Conservation (phyloP, 2,888 invertebrate species). For the Philonicus albiceps region DNA sequence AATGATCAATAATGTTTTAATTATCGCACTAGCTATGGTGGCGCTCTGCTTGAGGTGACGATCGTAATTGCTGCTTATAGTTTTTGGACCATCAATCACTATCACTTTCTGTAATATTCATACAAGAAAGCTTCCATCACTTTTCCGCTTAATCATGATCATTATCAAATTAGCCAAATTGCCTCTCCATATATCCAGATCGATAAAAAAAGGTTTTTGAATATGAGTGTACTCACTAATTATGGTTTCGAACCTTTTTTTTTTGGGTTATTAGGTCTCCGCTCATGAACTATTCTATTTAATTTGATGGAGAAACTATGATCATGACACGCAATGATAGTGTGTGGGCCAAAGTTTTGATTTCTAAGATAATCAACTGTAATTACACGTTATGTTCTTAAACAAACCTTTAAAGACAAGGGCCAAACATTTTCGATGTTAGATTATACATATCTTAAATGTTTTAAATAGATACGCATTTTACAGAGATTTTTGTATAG, state of each 20-base stretch:
- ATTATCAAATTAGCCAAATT: not conserved
- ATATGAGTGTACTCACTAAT: not conserved
- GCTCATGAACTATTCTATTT: not conserved
- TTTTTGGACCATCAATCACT: slow-evolving; percentile 1
- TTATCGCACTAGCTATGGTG: not conserved
- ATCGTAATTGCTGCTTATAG: not conserved
- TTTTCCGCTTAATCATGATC: not conserved
- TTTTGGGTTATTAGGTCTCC: not conserved
- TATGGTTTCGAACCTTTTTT: not conserved
- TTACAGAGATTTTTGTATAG: not conserved
- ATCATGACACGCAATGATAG: not conserved
- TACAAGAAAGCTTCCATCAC: not conserved
- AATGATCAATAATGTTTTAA: slow-evolving; percentile 15
- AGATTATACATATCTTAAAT: not conserved
- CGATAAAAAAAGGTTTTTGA: not conserved
- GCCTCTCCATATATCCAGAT: not conserved
- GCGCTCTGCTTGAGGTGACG: not conserved
- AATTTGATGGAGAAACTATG: not conserved
- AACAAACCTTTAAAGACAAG: not conserved
- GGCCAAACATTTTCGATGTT: not conserved
- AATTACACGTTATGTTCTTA: not conserved
- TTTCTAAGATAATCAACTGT: not conserved
- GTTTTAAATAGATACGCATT: not conserved
- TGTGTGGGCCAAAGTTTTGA: not conserved
- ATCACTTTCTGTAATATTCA: not conserved